Evolutionary conservation across 2,888 invertebrate species (phyloP).

Genomic region (Ligdia adustata): DNA sequence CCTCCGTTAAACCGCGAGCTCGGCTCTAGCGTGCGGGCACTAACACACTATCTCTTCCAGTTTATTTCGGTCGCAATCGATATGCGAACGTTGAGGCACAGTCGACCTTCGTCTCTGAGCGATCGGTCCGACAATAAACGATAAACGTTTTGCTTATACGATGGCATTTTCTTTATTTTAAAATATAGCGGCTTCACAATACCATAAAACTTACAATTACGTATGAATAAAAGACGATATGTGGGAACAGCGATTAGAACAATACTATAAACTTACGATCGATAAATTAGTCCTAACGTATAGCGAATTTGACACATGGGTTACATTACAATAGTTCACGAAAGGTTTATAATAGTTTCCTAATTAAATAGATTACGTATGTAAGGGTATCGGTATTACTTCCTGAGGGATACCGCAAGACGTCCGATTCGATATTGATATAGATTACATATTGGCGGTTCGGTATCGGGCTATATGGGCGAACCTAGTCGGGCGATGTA

Average conservation of each 20-base stretch:
- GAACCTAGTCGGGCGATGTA: constrained; percentile 78
- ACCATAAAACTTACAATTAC: constrained; percentile 76
- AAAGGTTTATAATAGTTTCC: constrained; percentile 60
- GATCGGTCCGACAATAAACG: constrained; percentile 78
- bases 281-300: constrained; percentile 62
- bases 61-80: constrained; percentile 78
- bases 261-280: constrained; percentile 72
- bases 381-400: constrained; percentile 71
- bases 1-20: constrained; percentile 55
- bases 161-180: constrained; percentile 83
- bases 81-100: constrained; percentile 66
- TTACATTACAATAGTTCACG: constrained; percentile 68
- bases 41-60: constrained; percentile 80
- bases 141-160: constrained; percentile 81
- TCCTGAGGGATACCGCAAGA: constrained; percentile 81
- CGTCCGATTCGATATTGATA: constrained; percentile 51
- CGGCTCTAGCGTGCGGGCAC: constrained; percentile 69
- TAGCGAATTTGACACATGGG: constrained; percentile 76
- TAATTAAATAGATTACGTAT: constrained; percentile 58
- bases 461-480: constrained; percentile 79
- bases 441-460: constrained; percentile 55
- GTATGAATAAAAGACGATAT: constrained; percentile 79
- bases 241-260: constrained; percentile 82
- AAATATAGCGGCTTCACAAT: constrained; percentile 84
- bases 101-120: constrained; percentile 68